Evolutionary conservation across 2,797 vertebrate genomes (phyloP).

Genomic region (Phrynocephalus vlangalii): DNA sequence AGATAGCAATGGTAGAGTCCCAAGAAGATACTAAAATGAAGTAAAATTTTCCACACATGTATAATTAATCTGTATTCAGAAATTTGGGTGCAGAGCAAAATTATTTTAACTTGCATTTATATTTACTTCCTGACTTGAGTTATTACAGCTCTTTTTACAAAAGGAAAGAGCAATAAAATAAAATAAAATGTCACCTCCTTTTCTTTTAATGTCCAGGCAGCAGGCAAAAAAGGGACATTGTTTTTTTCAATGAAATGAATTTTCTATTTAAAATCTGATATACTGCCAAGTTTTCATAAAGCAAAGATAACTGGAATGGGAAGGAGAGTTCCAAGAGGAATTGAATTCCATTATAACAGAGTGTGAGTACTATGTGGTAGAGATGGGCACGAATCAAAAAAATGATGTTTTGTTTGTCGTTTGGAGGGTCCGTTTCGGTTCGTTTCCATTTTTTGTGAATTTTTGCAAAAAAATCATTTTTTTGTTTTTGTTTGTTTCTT

Average conservation of each 20-base stretch:
- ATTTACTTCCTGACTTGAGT: not conserved
- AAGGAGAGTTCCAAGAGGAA: conserved; percentile 20
- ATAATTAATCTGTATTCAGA: not conserved
- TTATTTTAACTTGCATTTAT: not conserved
- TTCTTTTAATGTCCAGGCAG: not conserved
- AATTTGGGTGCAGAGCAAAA: not conserved
- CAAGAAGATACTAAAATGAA: not conserved
- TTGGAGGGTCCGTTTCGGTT: too few species aligned
- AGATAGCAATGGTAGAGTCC: not conserved
- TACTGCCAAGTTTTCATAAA: conserved; percentile 12
- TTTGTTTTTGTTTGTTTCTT: too few species aligned
- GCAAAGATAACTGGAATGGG: conserved; percentile 27
- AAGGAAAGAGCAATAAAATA: not conserved
- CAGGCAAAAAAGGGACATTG: not conserved
- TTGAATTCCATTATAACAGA: conserved; percentile 15
- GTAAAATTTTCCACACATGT: not conserved
- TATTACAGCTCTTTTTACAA: not conserved
- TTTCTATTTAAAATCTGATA: conserved; percentile 2
- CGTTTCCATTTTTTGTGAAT: too few species aligned
- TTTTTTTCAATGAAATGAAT: not conserved
- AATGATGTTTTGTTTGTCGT: too few species aligned
- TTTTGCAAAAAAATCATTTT: too few species aligned
- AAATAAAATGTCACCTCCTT: not conserved
- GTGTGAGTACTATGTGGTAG: not conserved
- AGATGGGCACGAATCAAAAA: too few species aligned